phyloP scores from a whole-genome alignment of 2,888 invertebrate species.

The Notodonta dromedarius region DNA sequence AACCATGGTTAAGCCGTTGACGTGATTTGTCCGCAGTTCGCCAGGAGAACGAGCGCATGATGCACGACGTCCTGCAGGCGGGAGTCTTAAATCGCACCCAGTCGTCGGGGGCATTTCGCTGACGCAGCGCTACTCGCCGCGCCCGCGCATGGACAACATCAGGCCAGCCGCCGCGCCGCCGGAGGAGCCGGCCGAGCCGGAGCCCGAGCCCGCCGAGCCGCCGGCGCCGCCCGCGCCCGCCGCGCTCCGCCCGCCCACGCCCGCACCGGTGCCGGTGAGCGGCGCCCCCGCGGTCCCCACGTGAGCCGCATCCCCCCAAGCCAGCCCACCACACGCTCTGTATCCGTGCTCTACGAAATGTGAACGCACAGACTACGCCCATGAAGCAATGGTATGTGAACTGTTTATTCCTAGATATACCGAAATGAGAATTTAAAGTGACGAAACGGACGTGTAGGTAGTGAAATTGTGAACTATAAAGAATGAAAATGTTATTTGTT shows the following conservation, averaged over 20 bases:
- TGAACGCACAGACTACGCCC: conserved; percentile 48
- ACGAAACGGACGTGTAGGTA: conserved; percentile 68
- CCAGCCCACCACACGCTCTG: not conserved
- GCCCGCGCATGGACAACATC: conserved; percentile 75
- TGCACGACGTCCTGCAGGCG: conserved; percentile 90
- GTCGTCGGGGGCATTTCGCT: conserved; percentile 81
- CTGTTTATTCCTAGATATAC: conserved; percentile 44
- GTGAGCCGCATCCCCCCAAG: conserved; percentile 42
- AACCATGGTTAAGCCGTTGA: conserved; percentile 63
- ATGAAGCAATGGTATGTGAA: conserved; percentile 55
- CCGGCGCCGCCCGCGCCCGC: conserved; percentile 33
- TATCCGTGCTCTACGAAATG: conserved; percentile 16
- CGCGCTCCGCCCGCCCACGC: conserved; percentile 42
- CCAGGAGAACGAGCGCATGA: conserved; percentile 94
- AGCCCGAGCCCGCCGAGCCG: conserved; percentile 34
- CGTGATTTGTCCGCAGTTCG: conserved; percentile 88
- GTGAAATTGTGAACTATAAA: conserved; percentile 74
- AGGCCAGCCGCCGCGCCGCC: conserved; percentile 79
- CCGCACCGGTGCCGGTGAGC: conserved; percentile 22
- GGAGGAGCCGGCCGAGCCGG: conserved; percentile 65
- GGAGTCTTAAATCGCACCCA: conserved; percentile 83
- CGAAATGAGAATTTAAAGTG: conserved; percentile 51
- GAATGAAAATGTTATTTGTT: conserved; percentile 77
- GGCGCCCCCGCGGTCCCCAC: conserved; percentile 40
- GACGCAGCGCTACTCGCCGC: conserved; percentile 82